Base-by-base conservation (phyloP, 2,113 vertebrate genomes). In the Ranitomeya variabilis region DNA sequence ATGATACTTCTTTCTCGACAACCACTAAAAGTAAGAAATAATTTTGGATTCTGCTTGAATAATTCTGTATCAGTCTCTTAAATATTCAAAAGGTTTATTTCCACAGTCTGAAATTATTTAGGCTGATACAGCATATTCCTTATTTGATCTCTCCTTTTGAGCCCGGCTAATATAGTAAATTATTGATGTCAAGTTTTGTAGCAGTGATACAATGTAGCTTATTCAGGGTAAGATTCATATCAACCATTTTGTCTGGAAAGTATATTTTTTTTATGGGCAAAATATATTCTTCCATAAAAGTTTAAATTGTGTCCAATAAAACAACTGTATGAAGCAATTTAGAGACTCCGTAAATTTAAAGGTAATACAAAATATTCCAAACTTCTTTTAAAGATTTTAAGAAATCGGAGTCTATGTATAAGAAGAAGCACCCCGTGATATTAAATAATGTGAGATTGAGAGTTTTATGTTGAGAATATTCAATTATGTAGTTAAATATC, bases 291-390 rank as follows among this genome's bases (percentile, higher is more conserved):
- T 15, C 60, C 85, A 86, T 86, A 86, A 79, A 78, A 62, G 57
- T 54, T 57, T 45, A 86, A 60, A 86, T 86, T 52, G 74, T n/a
- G 8, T 78, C 21, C n/a, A 67, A 80, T 87, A 64, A 79, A 87
- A 62, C 69, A 31, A 76, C 4, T 52, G 74, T 87, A 67, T 80
- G 60, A 87, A 19, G 23, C 59, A 31, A 86, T 79, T 86, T 78
- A 87, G 76, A 87, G 62, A 87, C 76, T 55, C 74, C n/a, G 67
- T 87, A 87, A 66, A 79, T 86, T 23, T 78, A 21, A 57, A 13
- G 66, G 18, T n/a, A 59, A 1, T 37, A 73, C 5, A 14, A 31
- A 37, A 73, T 73, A 73, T 15, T 37, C 69, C 5, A 15, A 37
- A n/a, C 19, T 11, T 64, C 62, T 67, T 66, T 1, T 59, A 78